Base-by-base conservation (phyloP, 2,888 invertebrate genomes). In the Drosophila greeni region DNA sequence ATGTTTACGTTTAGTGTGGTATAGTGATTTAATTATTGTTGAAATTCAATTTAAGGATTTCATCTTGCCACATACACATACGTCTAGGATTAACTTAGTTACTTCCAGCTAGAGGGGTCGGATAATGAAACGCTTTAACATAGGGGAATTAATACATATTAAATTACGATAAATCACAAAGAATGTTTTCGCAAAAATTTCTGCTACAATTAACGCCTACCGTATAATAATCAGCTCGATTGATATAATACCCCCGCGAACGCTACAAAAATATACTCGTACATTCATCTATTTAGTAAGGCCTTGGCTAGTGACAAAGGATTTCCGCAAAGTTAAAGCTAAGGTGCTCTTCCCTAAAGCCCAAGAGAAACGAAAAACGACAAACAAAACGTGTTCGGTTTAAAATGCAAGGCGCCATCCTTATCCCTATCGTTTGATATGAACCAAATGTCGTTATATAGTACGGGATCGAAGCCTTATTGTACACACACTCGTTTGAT, bases 141-240 rank as follows among this genome's bases (percentile, higher is more conserved):
- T 66, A 66, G 14, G 43, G 43, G 47, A 67, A 67, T 70, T 67
- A 69, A 67, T 67, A 69, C 67, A 69, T 70, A 70, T 64, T 56
- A 76, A 81, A 79, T 78, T 81, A 81, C 73, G 71, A 81, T 79
- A 79, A 81, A 79, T 78, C 78, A 78, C 78, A 78, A 79, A 84
- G 73, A 78, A 64, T 61, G 64, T 75, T 76, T 76, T 71, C 71
- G 73, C 81, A 83, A 78, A 75, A 78, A 83, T 73, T 83, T 75
- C 71, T 47, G 73, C 78, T 83, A 79, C 66, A 77, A 70, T 76
- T 78, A 66, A 70, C 71, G 66, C 59, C 82, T 83, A 78, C 70
- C 53, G 31, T 20, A 31, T 45, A 45, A 14, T 45, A 55, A 60
- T 74, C 70, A 66, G 82, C 75, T 64, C 36, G 29, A 36, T 56